Percentiles rank a stretch among this genome's conserved stretches.
Conservation (phyloP, 2,797 vertebrate genomes). For the Calcarius lapponicus region DNA sequence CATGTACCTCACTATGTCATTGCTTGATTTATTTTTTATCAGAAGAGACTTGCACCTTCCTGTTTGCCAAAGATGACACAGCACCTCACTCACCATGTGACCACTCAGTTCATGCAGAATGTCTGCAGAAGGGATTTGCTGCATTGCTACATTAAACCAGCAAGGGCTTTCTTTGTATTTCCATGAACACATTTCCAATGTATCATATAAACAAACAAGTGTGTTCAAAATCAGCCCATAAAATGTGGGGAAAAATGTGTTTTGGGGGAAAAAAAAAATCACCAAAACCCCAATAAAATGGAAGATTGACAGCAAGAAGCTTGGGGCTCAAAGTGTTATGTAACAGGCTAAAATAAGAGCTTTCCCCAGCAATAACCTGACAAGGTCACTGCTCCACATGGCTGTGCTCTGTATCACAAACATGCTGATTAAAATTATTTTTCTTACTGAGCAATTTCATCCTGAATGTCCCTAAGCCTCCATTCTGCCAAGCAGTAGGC, state of each 20-base stretch:
- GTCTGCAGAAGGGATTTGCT: not conserved
- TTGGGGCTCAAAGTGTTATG: not conserved
- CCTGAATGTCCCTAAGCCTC: not conserved
- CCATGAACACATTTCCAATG: not conserved
- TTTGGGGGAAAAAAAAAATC: rapidly evolving
- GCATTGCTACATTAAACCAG: not conserved
- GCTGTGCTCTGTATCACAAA: not conserved
- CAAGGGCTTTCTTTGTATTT: not conserved
- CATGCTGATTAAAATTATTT: not conserved
- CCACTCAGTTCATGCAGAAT: not conserved
- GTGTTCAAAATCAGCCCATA: not conserved
- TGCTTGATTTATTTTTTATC: not conserved
- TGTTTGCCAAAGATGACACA: not conserved
- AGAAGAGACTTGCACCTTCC: not conserved
- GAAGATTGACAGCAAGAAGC: not conserved
- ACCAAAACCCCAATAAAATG: not conserved
- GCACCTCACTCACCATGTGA: not conserved
- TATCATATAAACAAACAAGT: not conserved
- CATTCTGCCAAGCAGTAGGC: not conserved
- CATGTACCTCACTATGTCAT: not conserved
- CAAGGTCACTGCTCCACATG: not conserved
- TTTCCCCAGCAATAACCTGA: not conserved
- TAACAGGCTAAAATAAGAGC: not conserved
- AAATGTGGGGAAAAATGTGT: not conserved
- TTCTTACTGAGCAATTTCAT: not conserved